phyloP scores from a whole-genome alignment of 2,888 invertebrate species.

The Tetramorium bicarinatum region DNA sequence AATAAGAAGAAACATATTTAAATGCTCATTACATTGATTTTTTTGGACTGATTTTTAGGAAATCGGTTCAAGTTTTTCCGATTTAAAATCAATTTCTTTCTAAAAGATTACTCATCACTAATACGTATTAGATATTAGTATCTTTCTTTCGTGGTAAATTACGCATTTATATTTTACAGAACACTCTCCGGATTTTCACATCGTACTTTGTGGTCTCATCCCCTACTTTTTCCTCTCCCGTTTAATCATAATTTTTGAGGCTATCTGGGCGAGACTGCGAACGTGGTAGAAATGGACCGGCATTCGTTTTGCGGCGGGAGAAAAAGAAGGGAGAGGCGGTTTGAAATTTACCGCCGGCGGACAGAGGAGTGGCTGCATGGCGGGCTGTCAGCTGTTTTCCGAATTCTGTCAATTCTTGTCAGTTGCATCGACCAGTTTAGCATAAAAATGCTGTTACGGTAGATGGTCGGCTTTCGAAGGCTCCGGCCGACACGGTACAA shows the following conservation, averaged over 20 bases:
- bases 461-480: conserved; percentile 79
- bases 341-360: conserved; percentile 73
- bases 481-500: conserved; percentile 78
- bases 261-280: conserved; percentile 50
- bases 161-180: neutral
- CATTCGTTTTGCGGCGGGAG: conserved; percentile 58
- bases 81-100: no score
- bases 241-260: conserved; percentile 53
- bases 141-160: neutral
- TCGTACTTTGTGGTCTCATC: neutral
- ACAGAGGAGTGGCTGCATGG: conserved; percentile 71
- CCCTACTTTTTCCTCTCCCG: neutral
- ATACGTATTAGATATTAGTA: neutral
- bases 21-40: no score
- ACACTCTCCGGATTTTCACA: conserved; percentile 20
- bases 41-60: no score
- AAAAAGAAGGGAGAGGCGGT: conserved; percentile 63
- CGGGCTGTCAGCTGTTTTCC: conserved; percentile 80
- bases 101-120: no score
- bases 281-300: conserved; percentile 46
- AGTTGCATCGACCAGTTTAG: conserved; percentile 78
- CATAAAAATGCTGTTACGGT: conserved; percentile 80
- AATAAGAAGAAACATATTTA: no score
- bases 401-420: conserved; percentile 82
- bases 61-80: no score